Evolutionary conservation across 2,113 vertebrate genomes (phyloP).

Genomic region (Chloropsis hardwickii): DNA sequence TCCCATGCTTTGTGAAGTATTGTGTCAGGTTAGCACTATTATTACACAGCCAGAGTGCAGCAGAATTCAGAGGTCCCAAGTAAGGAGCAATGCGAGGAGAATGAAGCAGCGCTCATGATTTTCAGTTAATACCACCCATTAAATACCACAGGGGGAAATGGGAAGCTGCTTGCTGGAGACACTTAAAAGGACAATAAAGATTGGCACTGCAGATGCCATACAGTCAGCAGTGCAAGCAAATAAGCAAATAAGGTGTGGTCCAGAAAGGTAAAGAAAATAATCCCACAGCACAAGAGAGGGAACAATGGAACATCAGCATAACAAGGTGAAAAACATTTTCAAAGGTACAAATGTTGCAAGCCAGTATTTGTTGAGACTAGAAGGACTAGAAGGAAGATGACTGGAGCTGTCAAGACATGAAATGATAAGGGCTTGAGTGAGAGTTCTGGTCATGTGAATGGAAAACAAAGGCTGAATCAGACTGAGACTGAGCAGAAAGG

Average conservation of each 20-base stretch:
- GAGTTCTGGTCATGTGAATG: background rate
- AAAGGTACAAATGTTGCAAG: slow-evolving; percentile 4
- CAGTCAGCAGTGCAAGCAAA: background rate
- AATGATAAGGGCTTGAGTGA: slow-evolving; percentile 20
- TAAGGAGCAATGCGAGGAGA: background rate
- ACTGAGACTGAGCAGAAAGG: background rate
- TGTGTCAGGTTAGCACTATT: background rate
- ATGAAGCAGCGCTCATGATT: background rate
- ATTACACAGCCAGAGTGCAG: background rate
- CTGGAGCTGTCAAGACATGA: slow-evolving; percentile 38
- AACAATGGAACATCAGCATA: slow-evolving; percentile 8
- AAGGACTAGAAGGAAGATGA: slow-evolving; percentile 6
- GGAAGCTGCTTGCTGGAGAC: background rate
- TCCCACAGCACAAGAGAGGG: background rate
- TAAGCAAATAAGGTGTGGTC: background rate
- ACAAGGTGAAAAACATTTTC: background rate
- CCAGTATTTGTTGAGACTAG: slow-evolving; percentile 18
- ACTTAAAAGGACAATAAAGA: background rate
- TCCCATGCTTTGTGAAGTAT: background rate
- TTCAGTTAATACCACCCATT: background rate
- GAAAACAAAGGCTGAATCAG: slow-evolving; percentile 49
- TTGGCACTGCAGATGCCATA: background rate
- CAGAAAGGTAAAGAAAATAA: slow-evolving; percentile 10
- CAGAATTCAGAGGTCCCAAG: background rate
- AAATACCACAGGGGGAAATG: background rate